These are phyloP conservation scores for Megalopta genalis DNA, from an alignment of 1,140 invertebrate genomes.

Conservation along the genomic window DNA sequence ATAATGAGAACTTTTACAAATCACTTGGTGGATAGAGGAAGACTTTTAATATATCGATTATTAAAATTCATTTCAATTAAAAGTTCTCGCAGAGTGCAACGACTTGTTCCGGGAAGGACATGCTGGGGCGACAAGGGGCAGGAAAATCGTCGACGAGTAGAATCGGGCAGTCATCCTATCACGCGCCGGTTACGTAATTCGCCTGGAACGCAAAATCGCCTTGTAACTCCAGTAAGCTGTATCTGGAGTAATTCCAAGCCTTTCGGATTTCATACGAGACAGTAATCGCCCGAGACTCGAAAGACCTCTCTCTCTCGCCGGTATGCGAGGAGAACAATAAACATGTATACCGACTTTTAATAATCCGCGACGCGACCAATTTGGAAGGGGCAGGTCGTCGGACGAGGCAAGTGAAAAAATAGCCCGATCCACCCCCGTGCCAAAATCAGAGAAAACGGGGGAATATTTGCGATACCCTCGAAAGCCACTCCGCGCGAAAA, in stretches of 20 bases:
- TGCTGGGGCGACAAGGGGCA: too few relatives aligned
- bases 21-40: too few relatives aligned
- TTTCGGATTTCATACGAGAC: background rate
- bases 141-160: too few relatives aligned
- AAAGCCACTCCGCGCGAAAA: slow-evolving; percentile 52
- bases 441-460: slow-evolving; percentile 50
- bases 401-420: background rate
- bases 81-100: too few relatives aligned
- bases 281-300: background rate
- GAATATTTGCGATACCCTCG: slow-evolving; percentile 55
- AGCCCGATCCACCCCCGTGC: slow-evolving; percentile 25
- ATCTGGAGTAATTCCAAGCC: slow-evolving; percentile 28
- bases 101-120: too few relatives aligned
- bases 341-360: slow-evolving; percentile 11
- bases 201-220: background rate
- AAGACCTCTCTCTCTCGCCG: background rate
- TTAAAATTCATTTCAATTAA: too few relatives aligned
- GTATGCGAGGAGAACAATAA: background rate
- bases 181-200: background rate
- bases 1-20: too few relatives aligned
- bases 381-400: too few relatives aligned
- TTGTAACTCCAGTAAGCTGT: background rate
- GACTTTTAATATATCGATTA: too few relatives aligned
- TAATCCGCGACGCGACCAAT: background rate
- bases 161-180: background rate